Evolutionary conservation across 2,797 vertebrate genomes (phyloP).

Genomic region (Pangasius larnaudii): DNA sequence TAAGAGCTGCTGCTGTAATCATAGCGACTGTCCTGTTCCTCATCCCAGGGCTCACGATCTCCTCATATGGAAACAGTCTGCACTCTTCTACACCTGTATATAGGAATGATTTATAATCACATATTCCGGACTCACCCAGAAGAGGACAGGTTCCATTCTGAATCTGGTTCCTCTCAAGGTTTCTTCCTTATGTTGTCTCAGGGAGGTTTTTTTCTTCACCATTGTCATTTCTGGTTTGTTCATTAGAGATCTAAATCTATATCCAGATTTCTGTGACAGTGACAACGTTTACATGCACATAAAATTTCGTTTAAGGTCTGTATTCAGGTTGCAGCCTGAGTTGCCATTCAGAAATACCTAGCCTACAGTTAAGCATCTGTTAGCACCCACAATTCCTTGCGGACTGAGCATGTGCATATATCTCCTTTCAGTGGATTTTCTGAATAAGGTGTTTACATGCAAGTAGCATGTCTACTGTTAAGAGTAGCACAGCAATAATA

Average conservation of each 20-base stretch:
- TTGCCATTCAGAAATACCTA: too few species aligned
- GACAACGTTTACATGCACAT: too few species aligned
- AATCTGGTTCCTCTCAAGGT: background rate
- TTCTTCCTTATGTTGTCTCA: background rate
- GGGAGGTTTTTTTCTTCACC: background rate
- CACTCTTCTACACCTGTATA: background rate
- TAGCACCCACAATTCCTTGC: too few species aligned
- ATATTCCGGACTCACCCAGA: background rate
- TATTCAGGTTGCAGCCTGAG: too few species aligned
- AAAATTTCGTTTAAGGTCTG: too few species aligned
- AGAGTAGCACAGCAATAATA: background rate
- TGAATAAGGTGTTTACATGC: too few species aligned
- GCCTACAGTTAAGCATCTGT: too few species aligned
- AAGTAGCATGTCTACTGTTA: background rate
- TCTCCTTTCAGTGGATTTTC: too few species aligned
- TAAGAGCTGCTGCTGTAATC: background rate
- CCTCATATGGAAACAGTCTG: background rate
- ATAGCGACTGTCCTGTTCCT: background rate
- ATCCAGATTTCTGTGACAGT: background rate
- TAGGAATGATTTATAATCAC: background rate
- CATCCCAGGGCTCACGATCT: background rate
- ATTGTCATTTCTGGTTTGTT: background rate
- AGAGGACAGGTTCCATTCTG: background rate
- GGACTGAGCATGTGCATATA: too few species aligned
- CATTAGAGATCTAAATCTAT: background rate